Evolutionary conservation across 2,888 invertebrate species (phyloP), one percentile per base, ranked within the genome.

Genomic region (Monoplex corrugatus): DNA sequence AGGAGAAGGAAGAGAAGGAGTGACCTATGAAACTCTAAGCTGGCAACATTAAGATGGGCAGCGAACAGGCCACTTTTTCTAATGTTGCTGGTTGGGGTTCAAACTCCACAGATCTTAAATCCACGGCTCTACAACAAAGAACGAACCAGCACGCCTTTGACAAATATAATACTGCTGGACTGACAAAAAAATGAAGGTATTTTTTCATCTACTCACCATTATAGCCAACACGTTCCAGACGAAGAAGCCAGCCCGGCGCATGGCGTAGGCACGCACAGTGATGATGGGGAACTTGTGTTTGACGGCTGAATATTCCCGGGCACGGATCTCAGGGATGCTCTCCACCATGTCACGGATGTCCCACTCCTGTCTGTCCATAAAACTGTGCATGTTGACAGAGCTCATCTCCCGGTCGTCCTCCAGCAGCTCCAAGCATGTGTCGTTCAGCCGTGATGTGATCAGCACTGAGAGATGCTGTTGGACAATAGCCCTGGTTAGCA

Each of bases 221-320:
- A 95, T 94, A 10, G 95, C 92, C 84, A 95, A 93, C 72, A 95
- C 94, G 89, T 95, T 95, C 95, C 95, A 95, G 45, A 95, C 93
- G 92, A 95, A 95, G 92, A 95, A 95, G 0, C 95, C 95, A 5
- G 95, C 93, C 87, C 95, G 87, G 44, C 95, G 86, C 10, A 95
- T 94, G 6, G 95, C 95, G 90, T 95, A 93, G 87, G 95, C 95
- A 57, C 94, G 94, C 80, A 95, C 94, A 38, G 94, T 93, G 35
- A 95, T 90, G n/a, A 95, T 94, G 40, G 95, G 94, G 89, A 94
- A 95, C 75, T 93, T 93, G 80, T 93, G 91, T 45, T 89, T 84
- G 87, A 92, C 89, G 78, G 89, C 88, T 43, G 92, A 91, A 87
- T 91, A 92, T 85, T 91, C 90, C 28, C 90, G 82, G 35, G 92